Conservation (phyloP, 2,113 vertebrate genomes). For the Aix galericulata region DNA sequence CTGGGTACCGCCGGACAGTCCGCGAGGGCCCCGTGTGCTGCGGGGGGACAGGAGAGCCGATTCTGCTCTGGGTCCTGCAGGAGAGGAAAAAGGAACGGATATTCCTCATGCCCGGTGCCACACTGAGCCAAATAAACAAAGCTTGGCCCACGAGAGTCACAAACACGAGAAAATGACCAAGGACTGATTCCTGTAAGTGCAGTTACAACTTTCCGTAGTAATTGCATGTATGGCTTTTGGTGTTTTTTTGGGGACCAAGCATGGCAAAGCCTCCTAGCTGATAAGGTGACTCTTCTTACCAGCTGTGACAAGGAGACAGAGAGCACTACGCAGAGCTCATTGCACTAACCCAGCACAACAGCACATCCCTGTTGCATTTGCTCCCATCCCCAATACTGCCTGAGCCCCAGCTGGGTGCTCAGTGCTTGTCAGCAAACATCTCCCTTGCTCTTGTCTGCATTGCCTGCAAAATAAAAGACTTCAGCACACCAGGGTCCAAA, state of each 20-base stretch:
- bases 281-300: background rate
- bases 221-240: background rate
- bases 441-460: background rate
- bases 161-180: constrained; percentile 27
- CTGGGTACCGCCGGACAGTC: constrained; percentile 88
- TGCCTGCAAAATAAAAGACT: background rate
- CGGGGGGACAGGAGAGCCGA: constrained; percentile 76
- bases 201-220: background rate
- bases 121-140: constrained; percentile 15
- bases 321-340: background rate
- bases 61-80: constrained; percentile 84
- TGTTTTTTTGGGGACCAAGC: background rate
- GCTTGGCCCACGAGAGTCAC: background rate
- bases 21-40: constrained; percentile 83
- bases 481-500: background rate
- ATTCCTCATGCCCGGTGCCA: background rate
- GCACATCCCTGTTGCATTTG: background rate
- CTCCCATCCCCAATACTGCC: background rate
- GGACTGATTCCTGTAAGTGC: background rate
- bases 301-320: background rate
- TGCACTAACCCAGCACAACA: background rate
- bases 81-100: constrained; percentile 23
- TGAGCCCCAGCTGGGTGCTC: background rate
- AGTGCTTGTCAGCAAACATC: background rate
- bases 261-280: background rate